Evolutionary conservation across 1,140 invertebrate genomes (phyloP), one percentile per base, ranked within the genome.

Genomic region (Glossosoma conforme): DNA sequence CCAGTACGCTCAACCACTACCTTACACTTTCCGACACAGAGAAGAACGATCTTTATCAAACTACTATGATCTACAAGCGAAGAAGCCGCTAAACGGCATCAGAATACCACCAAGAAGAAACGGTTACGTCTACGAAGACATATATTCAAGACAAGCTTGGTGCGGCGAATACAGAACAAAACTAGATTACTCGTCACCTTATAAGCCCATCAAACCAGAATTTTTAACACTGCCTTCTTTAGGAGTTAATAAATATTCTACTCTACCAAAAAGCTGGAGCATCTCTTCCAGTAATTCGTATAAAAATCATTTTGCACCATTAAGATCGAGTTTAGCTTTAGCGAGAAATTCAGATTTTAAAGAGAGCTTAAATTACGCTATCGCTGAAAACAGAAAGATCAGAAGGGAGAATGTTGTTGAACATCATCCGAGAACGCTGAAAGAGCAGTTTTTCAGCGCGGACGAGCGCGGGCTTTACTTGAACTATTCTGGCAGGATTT

Each of bases 121-220:
- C 37, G 72, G 72, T 1, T 75, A 70, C 53, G 70, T 74, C 11
- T 74, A 69, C 43, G 71, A 74, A 65, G 71, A 75, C 46, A 69
- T 73, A 17, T 73, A 75, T 40, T 69, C 70, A 17, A 69, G 73
- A 41, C 36, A 38, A 11, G 32, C 42, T 4, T 71, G 68, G 55
- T 69, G 69, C 38, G 68, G 15, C 2, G 51, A 58, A 30, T 51
- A 50, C 30, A 75, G 58, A 68, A 67, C 3, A 63, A 73, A 63
- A 68, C 66, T 13, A 56, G 67, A 3, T 35, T 74, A 58, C 22
- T 37, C 56, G 8, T 75, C 71, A 1, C 48, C 73, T 40, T 75
- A 74, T 55, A 62, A 69, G 58, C 71, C 72, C 17, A 75, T 75
- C 25, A 64, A 67, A 60, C 70, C 70, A 3, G 71, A 74, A 47